Conservation (phyloP, 2,113 vertebrate genomes). For the Dendropsophus ebraccatus region DNA sequence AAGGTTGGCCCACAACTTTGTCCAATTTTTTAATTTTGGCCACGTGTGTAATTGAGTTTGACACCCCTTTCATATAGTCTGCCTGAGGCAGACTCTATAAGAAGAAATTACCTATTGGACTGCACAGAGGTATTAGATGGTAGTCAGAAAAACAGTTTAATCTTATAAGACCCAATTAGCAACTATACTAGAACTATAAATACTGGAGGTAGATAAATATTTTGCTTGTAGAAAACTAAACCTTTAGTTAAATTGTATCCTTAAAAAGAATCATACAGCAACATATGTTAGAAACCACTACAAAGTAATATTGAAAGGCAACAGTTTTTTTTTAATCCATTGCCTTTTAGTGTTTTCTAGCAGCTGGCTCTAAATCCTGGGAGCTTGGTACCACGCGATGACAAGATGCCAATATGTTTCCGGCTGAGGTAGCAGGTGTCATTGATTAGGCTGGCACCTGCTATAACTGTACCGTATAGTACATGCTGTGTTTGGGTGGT, state of each 20-base stretch:
- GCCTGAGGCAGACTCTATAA: too few relatives aligned
- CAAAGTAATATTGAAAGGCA: not conserved
- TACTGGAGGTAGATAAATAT: too few relatives aligned
- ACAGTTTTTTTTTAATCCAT: not conserved
- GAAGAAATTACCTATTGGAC: too few relatives aligned
- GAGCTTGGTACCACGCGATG: not conserved
- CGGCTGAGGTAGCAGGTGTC: not conserved
- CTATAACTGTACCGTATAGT: not conserved
- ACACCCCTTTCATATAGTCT: too few relatives aligned
- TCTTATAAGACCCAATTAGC: too few relatives aligned
- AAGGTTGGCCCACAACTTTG: too few relatives aligned
- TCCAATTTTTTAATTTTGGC: too few relatives aligned
- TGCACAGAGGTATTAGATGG: too few relatives aligned
- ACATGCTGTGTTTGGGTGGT: not conserved
- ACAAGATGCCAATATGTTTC: conserved; percentile 1
- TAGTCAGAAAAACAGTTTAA: too few relatives aligned
- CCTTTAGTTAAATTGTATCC: not conserved
- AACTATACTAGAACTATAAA: too few relatives aligned
- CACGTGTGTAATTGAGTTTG: too few relatives aligned
- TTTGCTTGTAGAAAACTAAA: not conserved
- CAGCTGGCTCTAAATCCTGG: not conserved
- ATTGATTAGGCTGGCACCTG: not conserved
- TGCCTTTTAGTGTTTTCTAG: not conserved
- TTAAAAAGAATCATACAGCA: not conserved
- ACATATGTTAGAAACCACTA: not conserved